Conservation (phyloP, 2,797 vertebrate species). For the Cuculus canorus region DNA sequence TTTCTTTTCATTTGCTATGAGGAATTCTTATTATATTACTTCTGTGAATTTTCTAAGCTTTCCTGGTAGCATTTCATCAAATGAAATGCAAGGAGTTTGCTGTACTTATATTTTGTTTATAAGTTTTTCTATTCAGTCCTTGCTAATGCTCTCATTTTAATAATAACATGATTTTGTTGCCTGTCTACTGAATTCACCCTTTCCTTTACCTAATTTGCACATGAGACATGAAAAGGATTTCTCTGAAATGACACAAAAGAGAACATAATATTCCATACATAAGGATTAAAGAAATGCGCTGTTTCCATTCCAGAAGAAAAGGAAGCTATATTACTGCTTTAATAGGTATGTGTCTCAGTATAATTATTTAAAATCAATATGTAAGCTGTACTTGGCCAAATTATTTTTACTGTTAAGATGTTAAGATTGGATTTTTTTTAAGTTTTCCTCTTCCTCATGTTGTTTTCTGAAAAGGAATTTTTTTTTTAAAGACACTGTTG, state of each 20-base stretch:
- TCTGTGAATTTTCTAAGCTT: constrained; percentile 32
- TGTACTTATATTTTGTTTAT: constrained; percentile 47
- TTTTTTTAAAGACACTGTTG: background rate
- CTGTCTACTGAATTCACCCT: constrained; percentile 16
- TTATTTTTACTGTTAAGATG: background rate
- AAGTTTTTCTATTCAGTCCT: constrained; percentile 36
- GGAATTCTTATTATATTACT: background rate
- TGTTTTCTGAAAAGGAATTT: background rate
- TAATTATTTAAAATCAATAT: background rate
- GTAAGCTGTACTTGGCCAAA: background rate
- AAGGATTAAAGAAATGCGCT: background rate
- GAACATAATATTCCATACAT: background rate
- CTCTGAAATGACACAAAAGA: constrained; percentile 35
- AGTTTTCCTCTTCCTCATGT: background rate
- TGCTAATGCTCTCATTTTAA: constrained; percentile 47
- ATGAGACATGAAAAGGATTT: constrained; percentile 38
- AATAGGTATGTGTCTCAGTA: background rate
- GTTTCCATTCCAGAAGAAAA: background rate
- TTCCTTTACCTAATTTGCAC: constrained; percentile 18
- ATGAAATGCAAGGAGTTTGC: constrained; percentile 37
- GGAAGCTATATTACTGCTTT: background rate
- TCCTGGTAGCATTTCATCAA: constrained; percentile 26
- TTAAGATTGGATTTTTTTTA: background rate
- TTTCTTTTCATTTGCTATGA: background rate
- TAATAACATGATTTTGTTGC: constrained; percentile 35